Evolutionary conservation across 2,888 invertebrate species (phyloP).

Genomic region (Stenodera caucasica): DNA sequence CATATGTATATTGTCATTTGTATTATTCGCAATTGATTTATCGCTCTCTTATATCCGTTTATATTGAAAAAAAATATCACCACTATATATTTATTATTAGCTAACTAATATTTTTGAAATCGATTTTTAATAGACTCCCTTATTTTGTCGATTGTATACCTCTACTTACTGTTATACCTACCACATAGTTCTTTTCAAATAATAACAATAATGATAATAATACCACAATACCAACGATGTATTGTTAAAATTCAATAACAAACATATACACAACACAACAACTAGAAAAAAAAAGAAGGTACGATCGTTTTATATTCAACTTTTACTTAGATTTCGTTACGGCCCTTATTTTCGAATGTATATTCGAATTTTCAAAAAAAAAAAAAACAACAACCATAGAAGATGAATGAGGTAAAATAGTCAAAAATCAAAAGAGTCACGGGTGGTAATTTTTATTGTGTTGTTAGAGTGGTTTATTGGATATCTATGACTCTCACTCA

Average conservation of each 20-base stretch:
- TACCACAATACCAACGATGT: slow-evolving; percentile 6
- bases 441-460: slow-evolving; percentile 31
- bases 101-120: not conserved
- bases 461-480: slow-evolving; percentile 16
- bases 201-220: no score
- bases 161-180: not conserved
- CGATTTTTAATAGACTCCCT: slow-evolving; percentile 2
- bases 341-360: not conserved
- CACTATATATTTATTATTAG: not conserved
- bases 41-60: not conserved
- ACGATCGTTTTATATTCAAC: not conserved
- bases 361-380: no score
- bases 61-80: not conserved
- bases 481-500: slow-evolving; percentile 7
- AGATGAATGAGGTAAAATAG: slow-evolving; percentile 3
- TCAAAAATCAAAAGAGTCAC: slow-evolving; percentile 24
- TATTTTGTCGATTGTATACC: not conserved
- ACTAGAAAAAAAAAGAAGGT: not conserved
- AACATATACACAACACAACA: slow-evolving; percentile 4
- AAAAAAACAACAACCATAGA: no score
- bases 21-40: slow-evolving; percentile 1
- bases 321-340: not conserved
- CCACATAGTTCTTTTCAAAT: not conserved
- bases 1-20: not conserved
- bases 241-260: slow-evolving; percentile 6